Conservation (phyloP, 1,140 invertebrate genomes). For the Ceratoteleas bidentatus region DNA sequence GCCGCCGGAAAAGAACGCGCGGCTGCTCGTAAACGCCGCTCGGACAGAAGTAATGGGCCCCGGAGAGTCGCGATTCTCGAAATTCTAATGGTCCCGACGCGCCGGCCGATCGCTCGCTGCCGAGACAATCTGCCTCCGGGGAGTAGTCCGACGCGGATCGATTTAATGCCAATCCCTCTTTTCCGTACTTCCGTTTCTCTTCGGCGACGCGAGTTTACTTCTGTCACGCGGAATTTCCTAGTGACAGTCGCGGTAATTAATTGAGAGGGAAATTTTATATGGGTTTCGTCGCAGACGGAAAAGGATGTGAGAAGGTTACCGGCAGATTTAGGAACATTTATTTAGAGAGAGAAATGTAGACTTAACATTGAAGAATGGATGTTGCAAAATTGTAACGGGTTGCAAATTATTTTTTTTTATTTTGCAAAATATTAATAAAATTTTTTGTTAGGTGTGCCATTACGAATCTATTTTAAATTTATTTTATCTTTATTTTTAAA, state of each 20-base stretch:
- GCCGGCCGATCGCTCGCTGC: constrained; percentile 51
- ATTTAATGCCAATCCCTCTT: constrained; percentile 49
- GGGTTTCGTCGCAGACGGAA: too few relatives aligned
- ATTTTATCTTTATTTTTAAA: too few relatives aligned
- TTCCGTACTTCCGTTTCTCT: not conserved
- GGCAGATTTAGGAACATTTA: too few relatives aligned
- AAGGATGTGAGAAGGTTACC: too few relatives aligned
- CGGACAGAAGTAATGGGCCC: constrained; percentile 54
- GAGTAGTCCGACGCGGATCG: constrained; percentile 51
- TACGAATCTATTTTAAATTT: too few relatives aligned
- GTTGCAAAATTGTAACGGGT: too few relatives aligned
- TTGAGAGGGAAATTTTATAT: too few relatives aligned
- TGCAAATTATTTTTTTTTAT: too few relatives aligned
- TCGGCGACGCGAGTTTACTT: constrained; percentile 40
- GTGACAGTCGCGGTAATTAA: constrained; percentile 26
- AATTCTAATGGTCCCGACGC: constrained; percentile 57
- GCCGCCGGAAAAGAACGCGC: constrained; percentile 7
- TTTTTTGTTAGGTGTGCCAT: too few relatives aligned
- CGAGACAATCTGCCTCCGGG: constrained; percentile 54
- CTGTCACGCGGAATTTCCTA: constrained; percentile 50
- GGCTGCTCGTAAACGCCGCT: constrained; percentile 50
- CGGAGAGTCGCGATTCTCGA: constrained; percentile 55
- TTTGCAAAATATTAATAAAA: too few relatives aligned
- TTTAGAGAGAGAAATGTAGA: too few relatives aligned
- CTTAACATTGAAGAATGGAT: too few relatives aligned